Evolutionary conservation across 2,113 vertebrate species (phyloP), one percentile per base, ranked within the genome.

Genomic region (Plestiodon gilberti): DNA sequence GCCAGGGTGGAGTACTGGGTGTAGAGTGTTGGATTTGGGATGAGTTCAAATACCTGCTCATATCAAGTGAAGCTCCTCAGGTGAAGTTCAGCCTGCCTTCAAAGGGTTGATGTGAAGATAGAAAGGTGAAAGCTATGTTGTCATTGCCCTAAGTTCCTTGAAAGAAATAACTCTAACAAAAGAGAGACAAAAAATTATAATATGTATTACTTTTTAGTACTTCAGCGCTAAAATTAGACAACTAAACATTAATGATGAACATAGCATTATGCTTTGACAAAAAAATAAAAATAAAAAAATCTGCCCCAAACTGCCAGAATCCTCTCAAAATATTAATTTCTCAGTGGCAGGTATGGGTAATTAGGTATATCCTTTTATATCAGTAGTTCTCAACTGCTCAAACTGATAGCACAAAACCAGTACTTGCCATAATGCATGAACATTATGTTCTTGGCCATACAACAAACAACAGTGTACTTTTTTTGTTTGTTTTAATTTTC

Each of bases 241-340:
- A 61, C 13, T 73, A 52, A 83, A 5, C 55, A 38, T 1, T 59
- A 73, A 73, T 38, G 28, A 73, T 38, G 28, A 82, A 7, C 48
- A 35, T 15, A 40, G 33, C 30, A 38, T 82, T 82, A 69, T 35
- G 10, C n/a, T 55, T 20, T 70, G 15, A 35, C 40, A 69, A 15
- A 57, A 35, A 25, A 38, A 57, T 18, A 35, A 57, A 13, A 57
- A 57, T 18, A 35, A 57, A 13, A 57, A 57, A 57, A 17, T 65
- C 22, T 11, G 6, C 13, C 61, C 62, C 11, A 64, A 80, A 8
- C 14, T 40, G 43, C 86, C 88, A 87, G 77, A 71, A 73, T 62
- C 83, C 88, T 85, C 91, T 92, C 93, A 90, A 92, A 95, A 93
- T 94, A 94, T 94, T 92, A 89, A 91, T 93, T 93, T 90, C 15